A percentile compares a stretch with the other conserved stretches of the same genome.
These are phyloP conservation scores for Vesta saturnalis DNA, from an alignment of 2,888 invertebrate species.

Conservation along the genomic window DNA sequence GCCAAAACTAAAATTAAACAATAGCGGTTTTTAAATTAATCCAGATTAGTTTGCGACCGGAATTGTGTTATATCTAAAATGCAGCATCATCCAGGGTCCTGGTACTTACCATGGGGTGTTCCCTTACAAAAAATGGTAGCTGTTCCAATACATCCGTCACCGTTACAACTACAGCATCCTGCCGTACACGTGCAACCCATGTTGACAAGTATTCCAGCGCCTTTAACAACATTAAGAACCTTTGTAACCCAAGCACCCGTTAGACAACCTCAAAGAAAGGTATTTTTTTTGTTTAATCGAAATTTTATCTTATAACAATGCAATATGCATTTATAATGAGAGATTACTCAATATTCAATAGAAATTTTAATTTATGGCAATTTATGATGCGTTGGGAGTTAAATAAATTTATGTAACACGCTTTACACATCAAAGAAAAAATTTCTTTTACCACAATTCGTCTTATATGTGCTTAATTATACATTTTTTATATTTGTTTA, in stretches of 20 bases:
- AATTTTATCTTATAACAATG: too few species aligned
- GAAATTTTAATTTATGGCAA: not conserved
- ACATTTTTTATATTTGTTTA: too few species aligned
- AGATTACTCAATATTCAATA: not conserved
- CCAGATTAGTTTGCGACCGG: not conserved
- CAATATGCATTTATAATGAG: too few species aligned
- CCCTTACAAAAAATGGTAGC: constrained; percentile 73
- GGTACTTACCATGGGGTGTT: constrained; percentile 76
- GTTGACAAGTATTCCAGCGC: constrained; percentile 60
- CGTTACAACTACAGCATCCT: constrained; percentile 57
- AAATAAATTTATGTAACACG: too few species aligned
- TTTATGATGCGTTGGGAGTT: not conserved
- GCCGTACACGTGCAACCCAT: constrained; percentile 60
- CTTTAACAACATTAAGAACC: constrained; percentile 60
- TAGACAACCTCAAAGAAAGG: constrained; percentile 60
- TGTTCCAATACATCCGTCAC: constrained; percentile 68
- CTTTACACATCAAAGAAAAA: too few species aligned
- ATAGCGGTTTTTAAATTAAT: constrained; percentile 13
- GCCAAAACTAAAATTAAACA: constrained; percentile 27
- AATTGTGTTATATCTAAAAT: constrained; percentile 40
- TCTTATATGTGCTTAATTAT: too few species aligned
- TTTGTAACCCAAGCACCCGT: constrained; percentile 60
- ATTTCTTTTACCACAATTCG: too few species aligned
- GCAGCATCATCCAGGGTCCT: constrained; percentile 71
- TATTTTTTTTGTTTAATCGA: too few species aligned